Evolutionary conservation across 2,797 vertebrate species (phyloP), one percentile per base, ranked within the genome.

Genomic region (Gobionotothen gibberifrons): DNA sequence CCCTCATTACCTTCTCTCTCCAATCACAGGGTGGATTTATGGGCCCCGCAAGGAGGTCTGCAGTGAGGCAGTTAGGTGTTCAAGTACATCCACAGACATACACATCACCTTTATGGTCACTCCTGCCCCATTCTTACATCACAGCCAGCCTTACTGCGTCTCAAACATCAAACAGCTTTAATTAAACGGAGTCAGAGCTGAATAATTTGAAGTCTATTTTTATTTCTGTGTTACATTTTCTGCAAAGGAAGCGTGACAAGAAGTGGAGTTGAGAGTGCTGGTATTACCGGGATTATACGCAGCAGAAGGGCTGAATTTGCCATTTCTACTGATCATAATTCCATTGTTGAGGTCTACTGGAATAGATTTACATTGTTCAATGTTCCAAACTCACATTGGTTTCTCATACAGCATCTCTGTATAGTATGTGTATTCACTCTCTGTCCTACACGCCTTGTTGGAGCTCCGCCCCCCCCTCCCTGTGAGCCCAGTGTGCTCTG

Each of bases 21-120:
- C 90, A 91, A 89, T 91, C 89, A 86, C 73, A 57, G 70, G 53
- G 64, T 74, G 89, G 74, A 91, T 93, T 93, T 91, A 91, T 78
- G 52, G 76, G 56, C 72, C 6, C 82, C 17, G 40, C 78, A 74
- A 83, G 84, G 82, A 83, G 72, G 78, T 74, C 80, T 8, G 39
- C 78, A 67, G 83, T 77, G 84, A 85, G 85, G 85, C 81, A 86
- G 81, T 86, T 84, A 78, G 79, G 78, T 78, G 54, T 69, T 79
- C 81, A 48, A 60, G 74, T 78, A 72, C 72, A 78, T 82, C 74
- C 73, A 44, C 56, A 40, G 71, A 52, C 59, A 69, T 71, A 82
- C 75, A 82, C 82, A 70, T 88, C 87, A 71, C 82, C 84, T 88
- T 87, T 83, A 90, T 81, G 82, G 81, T 67, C 75, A 52, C 63